Evolutionary conservation across 2,797 vertebrate genomes (phyloP), one percentile per base, ranked within the genome.

Genomic region (Sebastes nivosus): DNA sequence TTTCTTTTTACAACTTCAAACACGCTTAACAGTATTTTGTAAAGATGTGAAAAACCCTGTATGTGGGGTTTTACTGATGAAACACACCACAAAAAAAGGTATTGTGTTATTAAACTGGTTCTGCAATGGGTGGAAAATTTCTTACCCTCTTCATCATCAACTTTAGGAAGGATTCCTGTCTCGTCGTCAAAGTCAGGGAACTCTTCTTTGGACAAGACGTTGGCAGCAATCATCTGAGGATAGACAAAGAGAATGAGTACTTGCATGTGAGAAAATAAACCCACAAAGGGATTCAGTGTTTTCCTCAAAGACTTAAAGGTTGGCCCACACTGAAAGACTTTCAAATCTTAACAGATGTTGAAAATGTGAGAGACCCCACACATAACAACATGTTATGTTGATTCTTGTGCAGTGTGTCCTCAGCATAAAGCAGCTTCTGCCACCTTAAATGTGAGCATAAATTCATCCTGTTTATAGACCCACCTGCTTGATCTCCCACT

Each of bases 401-500:
- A 42, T 16, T 42, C 38, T 42, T 14, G 5, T 16, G 14, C 14
- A 42, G 14, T 42, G 38, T 16, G 38, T 42, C 6, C 14, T 14
- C 38, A 42, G 38, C 13, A 6, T 42, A 1, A 46, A 46, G 6
- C 5, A 29, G 2, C 25, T 34, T 20, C 14, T 38, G 6, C 8
- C 8, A 11, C 6, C 9, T 18, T 25, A 4, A 57, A 24, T 6
- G 7, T 18, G 22, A 25, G n/a, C 55, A 52, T 9, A 29, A 30
- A 18, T 4, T 0, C 4, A n/a, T 0, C 2, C 1, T 11, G 8
- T 24, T 5, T 16, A 11, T 11, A 8, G 1, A 7, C 80, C 5
- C 16, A 99, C 98, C 97, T 99, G 99, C 85, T 99, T 99, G 75
- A 99, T 99, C 85, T 99, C 99, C 99, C 99, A 99, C 69, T 99